Evolutionary conservation across 2,797 vertebrate genomes (phyloP), one percentile per base, ranked within the genome.

Genomic region (Falco biarmicus): DNA sequence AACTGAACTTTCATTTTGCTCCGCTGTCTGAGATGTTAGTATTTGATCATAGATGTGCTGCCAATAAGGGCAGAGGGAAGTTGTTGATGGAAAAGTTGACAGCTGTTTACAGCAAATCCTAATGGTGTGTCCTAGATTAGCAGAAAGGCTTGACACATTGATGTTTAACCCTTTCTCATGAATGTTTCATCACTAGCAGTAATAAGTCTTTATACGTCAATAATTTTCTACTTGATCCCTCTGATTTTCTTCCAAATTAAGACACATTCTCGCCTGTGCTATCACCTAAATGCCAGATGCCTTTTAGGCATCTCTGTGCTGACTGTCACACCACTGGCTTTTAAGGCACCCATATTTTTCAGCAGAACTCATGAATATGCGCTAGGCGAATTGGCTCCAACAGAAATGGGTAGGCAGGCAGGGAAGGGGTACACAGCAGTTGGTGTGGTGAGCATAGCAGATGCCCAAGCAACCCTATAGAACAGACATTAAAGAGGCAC

Each of bases 321-420:
- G 51, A 6, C 53, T 76, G 70, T 56, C 57, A 60, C 18, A 68
- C 37, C 37, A 32, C 20, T 0, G 1, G 28, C 65, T 71, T 83
- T 90, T 53, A 66, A 74, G 32, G 57, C 5, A 22, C 0, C 0
- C n/a, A 34, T 12, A 9, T 45, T 94, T 76, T 51, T 31, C 56
- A 63, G 59, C 39, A 77, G 34, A 41, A 32, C 25, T 61, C 47
- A 20, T 11, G 9, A 77, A n/a, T 32, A 5, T 0, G 2, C 1
- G 2, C 20, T 21, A 26, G 48, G 15, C 0, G 1, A 53, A n/a
- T 8, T 37, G 59, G 14, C n/a, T 68, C 32, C 80, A 64, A n/a
- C 1, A 14, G 39, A 25, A 29, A 11, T 0, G 0, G 25, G n/a
- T 3, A 2, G 39, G 29, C 16, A 34, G 1, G 0, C 3, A 3